A percentile compares a stretch with the other conserved stretches of the same genome.
Conservation (phyloP, 2,888 invertebrate species). For the Tetropium fuscum region DNA sequence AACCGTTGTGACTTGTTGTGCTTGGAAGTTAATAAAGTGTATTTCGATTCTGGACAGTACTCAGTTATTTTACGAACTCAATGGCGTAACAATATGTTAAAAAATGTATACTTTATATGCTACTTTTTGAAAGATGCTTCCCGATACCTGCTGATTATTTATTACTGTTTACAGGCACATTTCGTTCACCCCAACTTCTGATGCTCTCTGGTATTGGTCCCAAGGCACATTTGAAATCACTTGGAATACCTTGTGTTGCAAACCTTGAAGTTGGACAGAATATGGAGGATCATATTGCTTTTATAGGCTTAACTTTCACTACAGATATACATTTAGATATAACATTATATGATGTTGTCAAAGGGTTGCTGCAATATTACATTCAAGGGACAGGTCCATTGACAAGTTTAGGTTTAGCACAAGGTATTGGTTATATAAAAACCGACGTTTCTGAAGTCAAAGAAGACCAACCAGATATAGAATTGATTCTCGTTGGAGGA, state of each 20-base stretch:
- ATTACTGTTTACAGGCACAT: too few species aligned
- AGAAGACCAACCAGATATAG: constrained; percentile 72
- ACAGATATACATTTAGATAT: constrained; percentile 84
- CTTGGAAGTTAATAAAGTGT: too few species aligned
- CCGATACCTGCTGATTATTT: too few species aligned
- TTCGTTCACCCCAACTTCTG: constrained; percentile 92
- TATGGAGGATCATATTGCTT: constrained; percentile 89
- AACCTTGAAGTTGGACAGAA: constrained; percentile 88
- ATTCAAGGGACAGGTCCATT: constrained; percentile 63
- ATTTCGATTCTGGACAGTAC: too few species aligned
- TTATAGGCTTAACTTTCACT: constrained; percentile 87
- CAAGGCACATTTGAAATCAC: constrained; percentile 76
- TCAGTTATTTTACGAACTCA: too few species aligned
- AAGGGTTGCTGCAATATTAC: constrained; percentile 30
- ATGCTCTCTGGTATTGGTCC: constrained; percentile 94
- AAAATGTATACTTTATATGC: too few species aligned
- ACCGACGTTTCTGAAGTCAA: constrained; percentile 68
- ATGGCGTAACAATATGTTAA: too few species aligned
- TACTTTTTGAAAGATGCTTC: too few species aligned
- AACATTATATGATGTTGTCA: constrained; percentile 79
- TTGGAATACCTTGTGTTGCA: constrained; percentile 82
- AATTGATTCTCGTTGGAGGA: too few species aligned
- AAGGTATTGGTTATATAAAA: constrained; percentile 70
- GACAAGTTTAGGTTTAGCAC: constrained; percentile 70
- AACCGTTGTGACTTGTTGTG: too few species aligned